A percentile compares a stretch with the other conserved stretches of the same genome.
Conservation (phyloP, 2,113 vertebrate genomes). For the Cervus canadensis region DNA sequence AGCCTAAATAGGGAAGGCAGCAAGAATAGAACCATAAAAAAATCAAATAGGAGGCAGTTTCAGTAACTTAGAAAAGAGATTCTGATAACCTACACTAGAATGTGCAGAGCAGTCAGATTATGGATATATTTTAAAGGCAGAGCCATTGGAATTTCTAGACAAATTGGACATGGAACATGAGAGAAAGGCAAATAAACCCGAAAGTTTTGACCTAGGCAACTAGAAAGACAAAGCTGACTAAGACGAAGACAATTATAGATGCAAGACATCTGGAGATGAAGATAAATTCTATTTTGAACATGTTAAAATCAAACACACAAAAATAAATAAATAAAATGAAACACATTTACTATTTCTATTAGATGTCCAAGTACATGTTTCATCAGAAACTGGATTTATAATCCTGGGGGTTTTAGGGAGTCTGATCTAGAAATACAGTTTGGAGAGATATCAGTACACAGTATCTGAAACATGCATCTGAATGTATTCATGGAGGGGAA, state of each 20-base stretch:
- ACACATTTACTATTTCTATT: background rate
- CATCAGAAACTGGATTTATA: background rate
- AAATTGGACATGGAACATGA: background rate
- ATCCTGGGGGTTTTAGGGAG: background rate
- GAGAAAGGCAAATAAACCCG: background rate
- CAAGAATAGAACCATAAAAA: background rate
- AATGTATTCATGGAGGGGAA: background rate
- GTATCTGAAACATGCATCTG: background rate
- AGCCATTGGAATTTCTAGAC: background rate
- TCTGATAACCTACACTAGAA: background rate
- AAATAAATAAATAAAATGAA: background rate
- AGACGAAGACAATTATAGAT: background rate
- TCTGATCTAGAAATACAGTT: background rate
- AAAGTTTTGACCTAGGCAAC: background rate
- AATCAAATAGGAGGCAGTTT: background rate
- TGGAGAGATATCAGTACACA: background rate
- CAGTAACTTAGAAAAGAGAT: background rate
- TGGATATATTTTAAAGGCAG: background rate
- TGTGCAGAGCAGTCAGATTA: background rate
- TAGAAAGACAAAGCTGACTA: background rate
- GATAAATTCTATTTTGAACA: background rate
- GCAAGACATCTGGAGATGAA: background rate
- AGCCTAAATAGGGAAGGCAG: background rate
- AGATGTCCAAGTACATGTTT: background rate
- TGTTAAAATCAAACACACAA: background rate